Percentiles rank a stretch among this genome's conserved stretches.
phyloP scores from a whole-genome alignment of 2,797 vertebrate species.

The Argyrosomus regius region DNA sequence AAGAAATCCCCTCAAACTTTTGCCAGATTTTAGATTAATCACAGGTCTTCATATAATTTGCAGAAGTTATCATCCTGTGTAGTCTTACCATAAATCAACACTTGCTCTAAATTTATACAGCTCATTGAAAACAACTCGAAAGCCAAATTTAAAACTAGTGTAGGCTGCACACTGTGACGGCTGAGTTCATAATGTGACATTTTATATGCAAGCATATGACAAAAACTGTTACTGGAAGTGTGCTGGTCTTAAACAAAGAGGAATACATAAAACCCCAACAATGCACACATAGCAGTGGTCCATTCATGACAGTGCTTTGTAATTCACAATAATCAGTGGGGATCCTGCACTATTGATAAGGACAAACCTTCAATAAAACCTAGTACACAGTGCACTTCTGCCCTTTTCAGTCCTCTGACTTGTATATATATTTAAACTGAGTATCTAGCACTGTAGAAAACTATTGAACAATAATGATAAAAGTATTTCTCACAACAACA shows the following conservation, averaged over 20 bases:
- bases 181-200: not conserved
- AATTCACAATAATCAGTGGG: slow-evolving; percentile 14
- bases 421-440: slow-evolving; percentile 21
- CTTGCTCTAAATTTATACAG: slow-evolving; percentile 23
- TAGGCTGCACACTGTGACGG: not conserved
- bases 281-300: not conserved
- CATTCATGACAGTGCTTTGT: not conserved
- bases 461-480: slow-evolving; percentile 31
- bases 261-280: not conserved
- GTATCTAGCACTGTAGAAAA: slow-evolving; percentile 15
- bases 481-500: slow-evolving; percentile 50
- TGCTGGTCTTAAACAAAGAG: not conserved
- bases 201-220: slow-evolving; percentile 1
- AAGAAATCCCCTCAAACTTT: slow-evolving; percentile 48
- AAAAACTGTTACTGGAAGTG: not conserved
- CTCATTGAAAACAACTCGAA: slow-evolving; percentile 33
- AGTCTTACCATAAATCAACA: slow-evolving; percentile 51
- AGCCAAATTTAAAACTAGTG: slow-evolving; percentile 14
- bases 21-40: slow-evolving; percentile 64
- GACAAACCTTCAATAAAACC: not conserved
- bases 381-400: not conserved
- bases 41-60: slow-evolving; percentile 53
- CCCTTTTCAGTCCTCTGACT: not conserved
- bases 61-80: slow-evolving; percentile 46
- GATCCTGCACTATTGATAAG: not conserved